A percentile compares a stretch with the other conserved stretches of the same genome.
These are phyloP conservation scores for Sturnus vulgaris DNA, from an alignment of 2,113 vertebrate species.

Conservation along the genomic window DNA sequence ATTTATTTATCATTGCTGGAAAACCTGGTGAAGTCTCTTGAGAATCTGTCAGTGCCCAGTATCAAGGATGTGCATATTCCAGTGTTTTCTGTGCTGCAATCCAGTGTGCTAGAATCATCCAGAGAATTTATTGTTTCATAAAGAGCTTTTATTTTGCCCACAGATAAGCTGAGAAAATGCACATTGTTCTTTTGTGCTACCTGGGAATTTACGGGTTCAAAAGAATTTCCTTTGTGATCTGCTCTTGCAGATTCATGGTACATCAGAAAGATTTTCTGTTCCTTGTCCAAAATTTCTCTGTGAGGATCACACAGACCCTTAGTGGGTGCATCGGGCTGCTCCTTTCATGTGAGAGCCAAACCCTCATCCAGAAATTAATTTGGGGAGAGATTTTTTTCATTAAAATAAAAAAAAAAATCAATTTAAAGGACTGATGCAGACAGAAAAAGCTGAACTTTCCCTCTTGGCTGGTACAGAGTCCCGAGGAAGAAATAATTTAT, in stretches of 20 bases:
- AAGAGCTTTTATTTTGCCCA: not conserved
- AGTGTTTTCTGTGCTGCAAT: not conserved
- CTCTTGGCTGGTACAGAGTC: not conserved
- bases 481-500: not conserved
- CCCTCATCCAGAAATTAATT: not conserved
- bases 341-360: not conserved
- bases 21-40: not conserved
- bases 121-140: not conserved
- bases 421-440: not conserved
- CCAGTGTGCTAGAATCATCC: not conserved
- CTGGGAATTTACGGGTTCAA: not conserved
- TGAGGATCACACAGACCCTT: not conserved
- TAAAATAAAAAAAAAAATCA: not conserved
- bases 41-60: not conserved
- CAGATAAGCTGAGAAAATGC: not conserved
- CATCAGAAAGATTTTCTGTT: not conserved
- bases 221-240: not conserved
- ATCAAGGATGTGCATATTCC: not conserved
- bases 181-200: not conserved
- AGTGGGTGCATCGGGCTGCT: fast-evolving
- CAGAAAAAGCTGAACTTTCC: not conserved
- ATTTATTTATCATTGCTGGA: not conserved
- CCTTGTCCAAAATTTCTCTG: not conserved
- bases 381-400: not conserved
- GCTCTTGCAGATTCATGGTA: not conserved